Evolutionary conservation across 2,888 invertebrate genomes (phyloP).

Genomic region (Microplitis deprimator): DNA sequence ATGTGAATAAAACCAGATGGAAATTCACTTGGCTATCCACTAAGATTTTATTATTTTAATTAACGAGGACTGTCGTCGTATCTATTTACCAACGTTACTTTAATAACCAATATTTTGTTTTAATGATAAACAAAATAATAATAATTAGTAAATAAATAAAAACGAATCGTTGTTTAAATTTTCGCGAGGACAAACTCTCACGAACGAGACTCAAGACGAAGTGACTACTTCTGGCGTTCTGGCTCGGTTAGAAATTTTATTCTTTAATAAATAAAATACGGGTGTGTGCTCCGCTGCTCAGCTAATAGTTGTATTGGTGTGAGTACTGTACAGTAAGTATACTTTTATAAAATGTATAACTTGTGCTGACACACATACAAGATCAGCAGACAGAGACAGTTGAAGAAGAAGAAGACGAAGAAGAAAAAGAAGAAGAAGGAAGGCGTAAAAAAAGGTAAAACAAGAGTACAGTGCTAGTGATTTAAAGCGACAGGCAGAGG

Average conservation of each 20-base stretch:
- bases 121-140: conserved; percentile 1
- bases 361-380: no score
- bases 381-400: no score
- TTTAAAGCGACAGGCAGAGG: not conserved
- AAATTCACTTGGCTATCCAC: conserved; percentile 20
- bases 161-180: not conserved
- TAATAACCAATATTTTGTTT: not conserved
- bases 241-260: conserved; percentile 16
- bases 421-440: not conserved
- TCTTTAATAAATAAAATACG: not conserved
- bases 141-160: not conserved
- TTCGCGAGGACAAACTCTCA: conserved; percentile 15
- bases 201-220: conserved; percentile 29
- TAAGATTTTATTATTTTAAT: not conserved
- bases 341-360: no score
- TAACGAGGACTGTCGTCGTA: conserved; percentile 5
- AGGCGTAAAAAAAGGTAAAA: not conserved
- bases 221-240: conserved; percentile 1
- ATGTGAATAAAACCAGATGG: conserved; percentile 4
- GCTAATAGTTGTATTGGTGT: no score
- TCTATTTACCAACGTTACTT: not conserved
- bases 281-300: not conserved
- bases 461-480: not conserved
- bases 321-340: no score
- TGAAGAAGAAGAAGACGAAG: no score